phyloP scores from a whole-genome alignment of 2,113 vertebrate species.

The Maccullochella peelii region DNA sequence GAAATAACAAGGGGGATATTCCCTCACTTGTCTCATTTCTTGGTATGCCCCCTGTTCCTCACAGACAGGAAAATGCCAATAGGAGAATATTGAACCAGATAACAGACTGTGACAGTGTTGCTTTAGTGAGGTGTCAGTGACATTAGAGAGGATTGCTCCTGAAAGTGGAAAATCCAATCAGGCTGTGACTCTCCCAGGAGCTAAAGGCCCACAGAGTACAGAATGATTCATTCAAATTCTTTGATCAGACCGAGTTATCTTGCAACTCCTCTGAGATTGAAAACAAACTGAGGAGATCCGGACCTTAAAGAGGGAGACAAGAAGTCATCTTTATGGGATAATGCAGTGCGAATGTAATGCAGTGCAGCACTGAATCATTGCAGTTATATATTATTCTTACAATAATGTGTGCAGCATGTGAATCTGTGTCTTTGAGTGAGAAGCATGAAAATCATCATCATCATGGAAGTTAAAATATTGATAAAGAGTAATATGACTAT shows the following conservation, averaged over 20 bases:
- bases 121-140: constrained; percentile 65
- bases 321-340: constrained; percentile 10
- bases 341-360: background rate
- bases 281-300: constrained; percentile 58
- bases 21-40: constrained; percentile 63
- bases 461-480: constrained; percentile 64
- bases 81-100: constrained; percentile 70
- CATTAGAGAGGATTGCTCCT: constrained; percentile 68
- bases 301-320: constrained; percentile 38
- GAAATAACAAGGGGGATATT: constrained; percentile 65
- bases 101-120: constrained; percentile 67
- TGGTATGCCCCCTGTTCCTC: constrained; percentile 29
- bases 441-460: constrained; percentile 34
- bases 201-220: constrained; percentile 53
- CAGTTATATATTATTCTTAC: background rate
- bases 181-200: constrained; percentile 55
- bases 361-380: background rate
- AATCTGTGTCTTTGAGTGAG: constrained; percentile 11
- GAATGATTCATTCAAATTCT: constrained; percentile 72
- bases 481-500: constrained; percentile 61
- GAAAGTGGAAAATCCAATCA: constrained; percentile 79
- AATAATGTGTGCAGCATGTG: constrained; percentile 16
- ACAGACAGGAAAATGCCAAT: constrained; percentile 65
- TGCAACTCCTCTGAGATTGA: constrained; percentile 40
- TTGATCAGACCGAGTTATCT: constrained; percentile 59